Evolutionary conservation across 1,140 invertebrate genomes (phyloP).

Genomic region (Drosophila kikkawai): DNA sequence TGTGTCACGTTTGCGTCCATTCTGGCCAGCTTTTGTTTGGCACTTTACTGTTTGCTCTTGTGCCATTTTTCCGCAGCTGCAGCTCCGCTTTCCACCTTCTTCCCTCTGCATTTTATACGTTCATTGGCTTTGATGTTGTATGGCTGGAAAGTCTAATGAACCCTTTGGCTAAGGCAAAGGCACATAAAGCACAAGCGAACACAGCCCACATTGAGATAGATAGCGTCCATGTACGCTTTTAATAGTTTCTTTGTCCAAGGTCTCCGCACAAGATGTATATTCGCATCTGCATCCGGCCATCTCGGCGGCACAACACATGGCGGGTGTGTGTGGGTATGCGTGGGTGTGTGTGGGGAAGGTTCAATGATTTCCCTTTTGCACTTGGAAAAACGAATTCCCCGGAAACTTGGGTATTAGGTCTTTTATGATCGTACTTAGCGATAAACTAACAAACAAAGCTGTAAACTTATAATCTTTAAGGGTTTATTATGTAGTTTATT

Average conservation of each 20-base stretch:
- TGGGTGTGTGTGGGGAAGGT: neutral
- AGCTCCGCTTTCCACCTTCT: constrained; percentile 21
- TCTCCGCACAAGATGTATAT: constrained; percentile 15
- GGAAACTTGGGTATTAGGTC: neutral
- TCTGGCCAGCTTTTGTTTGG: constrained; percentile 49
- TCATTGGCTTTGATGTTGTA: constrained; percentile 71
- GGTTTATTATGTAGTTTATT: neutral
- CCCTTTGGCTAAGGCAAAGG: constrained; percentile 52
- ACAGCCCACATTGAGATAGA: constrained; percentile 36
- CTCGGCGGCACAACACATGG: constrained; percentile 7
- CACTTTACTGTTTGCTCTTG: constrained; percentile 41
- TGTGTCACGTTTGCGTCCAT: constrained; percentile 67
- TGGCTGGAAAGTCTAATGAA: constrained; percentile 71
- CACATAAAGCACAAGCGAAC: constrained; percentile 55
- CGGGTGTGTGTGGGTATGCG: neutral
- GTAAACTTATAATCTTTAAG: neutral
- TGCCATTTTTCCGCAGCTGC: constrained; percentile 56
- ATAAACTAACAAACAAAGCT: neutral
- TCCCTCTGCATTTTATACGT: constrained; percentile 61
- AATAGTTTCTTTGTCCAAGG: constrained; percentile 45
- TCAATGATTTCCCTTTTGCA: constrained; percentile 8
- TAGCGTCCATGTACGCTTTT: constrained; percentile 30
- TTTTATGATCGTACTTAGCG: neutral
- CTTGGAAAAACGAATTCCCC: constrained; percentile 9
- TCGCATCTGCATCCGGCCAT: constrained; percentile 4